phyloP scores from a whole-genome alignment of 64 coral and sea anemone species.

The Dendrophyllia cribrosa region DNA sequence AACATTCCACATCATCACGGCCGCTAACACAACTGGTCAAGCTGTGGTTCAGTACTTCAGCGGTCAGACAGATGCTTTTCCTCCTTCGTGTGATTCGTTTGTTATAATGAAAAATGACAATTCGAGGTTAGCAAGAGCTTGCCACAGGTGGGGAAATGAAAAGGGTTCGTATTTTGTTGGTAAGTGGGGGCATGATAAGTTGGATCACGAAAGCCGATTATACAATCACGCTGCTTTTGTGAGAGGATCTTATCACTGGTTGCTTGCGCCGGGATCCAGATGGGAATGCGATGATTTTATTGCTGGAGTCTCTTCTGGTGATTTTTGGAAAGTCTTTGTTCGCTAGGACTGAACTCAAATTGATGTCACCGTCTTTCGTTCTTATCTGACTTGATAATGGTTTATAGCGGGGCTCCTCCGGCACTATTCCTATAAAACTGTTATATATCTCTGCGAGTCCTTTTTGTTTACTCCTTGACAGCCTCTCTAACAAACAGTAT shows the following conservation, averaged over 20 bases:
- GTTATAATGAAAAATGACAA: background rate
- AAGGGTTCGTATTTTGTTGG: background rate
- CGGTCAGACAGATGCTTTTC: background rate
- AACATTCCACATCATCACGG: slow-evolving; percentile 21
- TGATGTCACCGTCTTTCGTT: no score
- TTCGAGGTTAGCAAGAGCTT: background rate
- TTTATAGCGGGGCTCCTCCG: no score
- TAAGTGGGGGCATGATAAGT: background rate
- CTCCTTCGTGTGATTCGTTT: background rate
- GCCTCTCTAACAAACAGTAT: no score
- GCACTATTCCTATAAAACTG: no score
- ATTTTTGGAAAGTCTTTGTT: slow-evolving; percentile 10
- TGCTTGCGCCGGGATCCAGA: background rate
- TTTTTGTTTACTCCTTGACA: no score
- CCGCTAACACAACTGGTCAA: background rate
- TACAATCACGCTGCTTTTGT: background rate
- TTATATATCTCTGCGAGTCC: no score
- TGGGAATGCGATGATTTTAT: background rate
- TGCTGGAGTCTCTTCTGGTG: background rate
- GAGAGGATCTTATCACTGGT: background rate
- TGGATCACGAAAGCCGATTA: background rate
- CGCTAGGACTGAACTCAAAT: background rate
- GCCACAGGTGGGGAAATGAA: background rate
- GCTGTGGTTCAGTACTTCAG: background rate
- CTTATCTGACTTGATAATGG: no score